phyloP scores from a whole-genome alignment of 2,797 vertebrate genomes.

The Platyrinchus mystaceus region DNA sequence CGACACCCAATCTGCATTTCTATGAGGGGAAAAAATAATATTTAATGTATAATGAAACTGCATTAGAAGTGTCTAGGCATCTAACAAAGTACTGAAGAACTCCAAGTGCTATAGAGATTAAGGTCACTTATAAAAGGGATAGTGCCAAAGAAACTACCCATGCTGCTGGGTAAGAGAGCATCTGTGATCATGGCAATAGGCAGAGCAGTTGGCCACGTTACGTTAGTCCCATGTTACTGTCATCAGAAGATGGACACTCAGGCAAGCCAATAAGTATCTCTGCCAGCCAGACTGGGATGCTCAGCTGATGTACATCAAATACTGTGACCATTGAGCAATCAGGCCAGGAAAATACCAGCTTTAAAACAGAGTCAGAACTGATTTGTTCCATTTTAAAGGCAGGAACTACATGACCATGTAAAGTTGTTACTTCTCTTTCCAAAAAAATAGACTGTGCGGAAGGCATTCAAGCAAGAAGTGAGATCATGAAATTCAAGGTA shows the following conservation, averaged over 20 bases:
- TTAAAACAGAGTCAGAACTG: not conserved
- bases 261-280: not conserved
- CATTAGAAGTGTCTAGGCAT: not conserved
- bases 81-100: not conserved
- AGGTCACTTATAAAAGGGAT: not conserved
- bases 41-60: not conserved
- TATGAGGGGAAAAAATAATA: not conserved
- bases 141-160: not conserved
- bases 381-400: not conserved
- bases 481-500: not conserved
- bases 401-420: not conserved
- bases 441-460: not conserved
- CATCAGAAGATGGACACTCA: not conserved
- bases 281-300: not conserved
- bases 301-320: not conserved
- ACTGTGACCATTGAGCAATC: not conserved
- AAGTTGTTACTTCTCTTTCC: not conserved
- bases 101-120: not conserved
- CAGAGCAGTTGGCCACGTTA: too few relatives aligned
- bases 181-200: not conserved
- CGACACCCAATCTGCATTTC: not conserved
- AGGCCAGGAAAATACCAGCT: not conserved
- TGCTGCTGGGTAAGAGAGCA: not conserved
- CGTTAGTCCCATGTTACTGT: not conserved
- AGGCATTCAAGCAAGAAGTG: not conserved